Conservation (phyloP, 2,797 vertebrate species). For the Huso huso region DNA sequence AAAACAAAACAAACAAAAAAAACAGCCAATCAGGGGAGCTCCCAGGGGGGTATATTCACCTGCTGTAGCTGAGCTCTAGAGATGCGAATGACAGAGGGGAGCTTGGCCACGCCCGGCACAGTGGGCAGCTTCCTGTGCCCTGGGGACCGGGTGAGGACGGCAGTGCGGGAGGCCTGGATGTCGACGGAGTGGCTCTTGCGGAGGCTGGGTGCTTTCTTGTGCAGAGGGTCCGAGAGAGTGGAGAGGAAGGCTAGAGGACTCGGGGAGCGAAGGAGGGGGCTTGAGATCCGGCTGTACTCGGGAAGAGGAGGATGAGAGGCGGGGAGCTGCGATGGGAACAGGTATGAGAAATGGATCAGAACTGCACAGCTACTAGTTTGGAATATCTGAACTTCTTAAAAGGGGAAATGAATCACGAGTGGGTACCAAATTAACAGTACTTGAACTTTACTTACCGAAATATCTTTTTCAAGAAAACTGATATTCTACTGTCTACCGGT, state of each 20-base stretch:
- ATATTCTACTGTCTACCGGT: too few relatives aligned
- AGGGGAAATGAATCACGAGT: background rate
- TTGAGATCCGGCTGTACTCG: constrained; percentile 68
- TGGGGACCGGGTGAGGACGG: constrained; percentile 56
- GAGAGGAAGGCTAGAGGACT: constrained; percentile 72
- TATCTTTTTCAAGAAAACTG: too few relatives aligned
- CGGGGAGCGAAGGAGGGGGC: constrained; percentile 71
- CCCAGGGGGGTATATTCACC: constrained; percentile 64
- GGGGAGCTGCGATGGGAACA: constrained; percentile 67
- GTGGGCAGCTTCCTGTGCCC: constrained; percentile 78
- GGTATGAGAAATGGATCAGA: constrained; percentile 29
- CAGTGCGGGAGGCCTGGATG: constrained; percentile 50
- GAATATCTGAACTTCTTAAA: background rate
- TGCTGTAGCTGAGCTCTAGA: constrained; percentile 83
- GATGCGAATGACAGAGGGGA: constrained; percentile 85
- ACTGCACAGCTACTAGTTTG: too few relatives aligned
- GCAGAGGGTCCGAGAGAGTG: constrained; percentile 69
- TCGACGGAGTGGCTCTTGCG: constrained; percentile 77
- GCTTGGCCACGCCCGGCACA: constrained; percentile 72
- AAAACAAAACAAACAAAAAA: background rate
- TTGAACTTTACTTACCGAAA: too few relatives aligned
- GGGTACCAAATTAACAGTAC: too few relatives aligned
- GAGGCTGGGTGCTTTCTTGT: constrained; percentile 62
- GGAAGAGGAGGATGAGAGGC: constrained; percentile 80
- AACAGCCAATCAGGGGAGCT: background rate